phyloP scores from a whole-genome alignment of 1,140 invertebrate genomes.

The Drosophila biarmipes region DNA sequence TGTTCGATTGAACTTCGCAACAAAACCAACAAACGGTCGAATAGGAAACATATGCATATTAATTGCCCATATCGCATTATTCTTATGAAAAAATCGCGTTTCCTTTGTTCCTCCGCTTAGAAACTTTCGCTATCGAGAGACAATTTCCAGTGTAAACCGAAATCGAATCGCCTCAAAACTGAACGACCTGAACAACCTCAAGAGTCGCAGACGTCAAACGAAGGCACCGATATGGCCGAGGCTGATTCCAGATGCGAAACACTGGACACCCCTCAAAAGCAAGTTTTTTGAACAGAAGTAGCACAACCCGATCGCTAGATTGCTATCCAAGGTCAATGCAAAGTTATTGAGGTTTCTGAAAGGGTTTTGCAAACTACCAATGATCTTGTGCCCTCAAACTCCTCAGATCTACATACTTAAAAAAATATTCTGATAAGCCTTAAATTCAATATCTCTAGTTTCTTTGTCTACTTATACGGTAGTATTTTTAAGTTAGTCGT shows the following conservation, averaged over 20 bases:
- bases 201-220: slow-evolving; percentile 22
- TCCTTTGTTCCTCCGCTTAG: slow-evolving; percentile 14
- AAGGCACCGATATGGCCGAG: background rate
- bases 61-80: slow-evolving; percentile 66
- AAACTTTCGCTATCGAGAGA: slow-evolving; percentile 29
- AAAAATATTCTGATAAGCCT: too few relatives aligned
- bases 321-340: background rate
- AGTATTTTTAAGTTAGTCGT: too few relatives aligned
- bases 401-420: too few relatives aligned
- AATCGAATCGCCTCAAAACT: slow-evolving; percentile 56
- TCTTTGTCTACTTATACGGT: too few relatives aligned
- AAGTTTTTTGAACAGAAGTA: background rate
- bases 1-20: slow-evolving; percentile 63
- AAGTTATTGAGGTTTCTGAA: background rate
- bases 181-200: slow-evolving; percentile 70
- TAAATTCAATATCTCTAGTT: too few relatives aligned
- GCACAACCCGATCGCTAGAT: background rate
- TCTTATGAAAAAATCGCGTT: slow-evolving; percentile 62
- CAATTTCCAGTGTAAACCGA: slow-evolving; percentile 65
- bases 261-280: background rate
- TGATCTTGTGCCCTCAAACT: too few relatives aligned
- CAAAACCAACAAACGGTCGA: slow-evolving; percentile 32
- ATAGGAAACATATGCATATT: slow-evolving; percentile 77
- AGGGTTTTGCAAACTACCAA: too few relatives aligned
- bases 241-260: slow-evolving; percentile 3